phyloP scores from a whole-genome alignment of 2,797 vertebrate species.

The Benthosema pterotum region DNA sequence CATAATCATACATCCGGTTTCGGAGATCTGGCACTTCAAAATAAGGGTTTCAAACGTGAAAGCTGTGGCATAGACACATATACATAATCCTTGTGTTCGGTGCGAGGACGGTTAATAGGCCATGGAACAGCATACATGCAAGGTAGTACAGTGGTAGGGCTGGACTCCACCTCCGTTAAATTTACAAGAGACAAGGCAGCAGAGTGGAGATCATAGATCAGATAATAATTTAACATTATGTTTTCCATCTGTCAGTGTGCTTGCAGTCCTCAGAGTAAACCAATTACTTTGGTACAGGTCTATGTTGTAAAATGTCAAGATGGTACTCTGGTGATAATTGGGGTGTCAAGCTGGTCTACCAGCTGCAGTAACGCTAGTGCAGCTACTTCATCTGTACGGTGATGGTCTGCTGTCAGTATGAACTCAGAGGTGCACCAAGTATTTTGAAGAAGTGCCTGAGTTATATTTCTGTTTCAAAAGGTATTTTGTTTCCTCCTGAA shows the following conservation, averaged over 20 bases:
- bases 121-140: too few relatives aligned
- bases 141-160: not conserved
- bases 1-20: too few relatives aligned
- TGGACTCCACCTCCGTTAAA: conserved; percentile 11
- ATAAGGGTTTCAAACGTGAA: too few relatives aligned
- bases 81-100: too few relatives aligned
- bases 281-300: not conserved
- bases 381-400: not conserved
- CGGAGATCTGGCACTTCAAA: too few relatives aligned
- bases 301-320: not conserved
- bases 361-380: not conserved
- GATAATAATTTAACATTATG: conserved; percentile 33
- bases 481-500: too few relatives aligned
- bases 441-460: too few relatives aligned
- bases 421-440: not conserved
- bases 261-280: not conserved
- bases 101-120: too few relatives aligned
- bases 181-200: conserved; percentile 30
- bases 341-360: not conserved
- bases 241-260: conserved; percentile 3
- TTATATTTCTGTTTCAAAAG: too few relatives aligned
- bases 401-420: not conserved
- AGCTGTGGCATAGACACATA: too few relatives aligned
- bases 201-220: conserved; percentile 17
- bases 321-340: not conserved